Conservation (phyloP, 2,888 invertebrate species). For the Xestia rhomboidea region DNA sequence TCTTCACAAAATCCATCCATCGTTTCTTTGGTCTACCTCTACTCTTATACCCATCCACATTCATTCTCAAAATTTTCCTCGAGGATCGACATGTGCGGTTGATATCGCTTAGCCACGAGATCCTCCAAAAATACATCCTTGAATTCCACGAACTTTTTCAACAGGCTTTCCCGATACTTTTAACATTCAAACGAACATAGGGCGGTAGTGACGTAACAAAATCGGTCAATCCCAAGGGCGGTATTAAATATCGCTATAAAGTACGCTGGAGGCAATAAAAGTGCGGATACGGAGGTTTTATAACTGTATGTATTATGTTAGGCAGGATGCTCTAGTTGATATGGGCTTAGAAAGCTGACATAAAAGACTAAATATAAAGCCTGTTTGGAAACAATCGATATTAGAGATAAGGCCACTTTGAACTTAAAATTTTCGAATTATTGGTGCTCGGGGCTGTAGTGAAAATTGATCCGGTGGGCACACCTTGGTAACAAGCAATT, state of each 20-base stretch:
- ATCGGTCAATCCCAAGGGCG: conserved; percentile 62
- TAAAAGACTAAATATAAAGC: not conserved
- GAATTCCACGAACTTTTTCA: conserved; percentile 2
- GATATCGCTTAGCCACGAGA: not conserved
- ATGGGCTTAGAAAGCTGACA: not conserved
- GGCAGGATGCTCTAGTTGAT: conserved; percentile 23
- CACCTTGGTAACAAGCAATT: conserved; percentile 16
- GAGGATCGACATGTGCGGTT: not conserved
- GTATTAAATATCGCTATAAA: conserved; percentile 66
- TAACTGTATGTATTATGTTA: conserved; percentile 39
- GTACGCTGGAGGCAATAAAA: conserved; percentile 56
- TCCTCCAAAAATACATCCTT: not conserved
- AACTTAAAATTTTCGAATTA: not conserved
- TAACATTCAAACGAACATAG: conserved; percentile 49
- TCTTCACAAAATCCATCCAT: too few species aligned
- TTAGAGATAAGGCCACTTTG: not conserved
- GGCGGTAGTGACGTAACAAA: conserved; percentile 54
- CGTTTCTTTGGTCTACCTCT: too few species aligned
- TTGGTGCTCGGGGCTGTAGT: not conserved
- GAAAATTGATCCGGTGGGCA: conserved; percentile 8
- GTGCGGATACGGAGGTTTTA: conserved; percentile 47
- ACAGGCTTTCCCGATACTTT: conserved; percentile 37
- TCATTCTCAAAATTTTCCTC: not conserved
- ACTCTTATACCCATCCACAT: too few species aligned
- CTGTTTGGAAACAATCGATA: conserved; percentile 1